Percentiles rank a stretch among this genome's conserved stretches.
Evolutionary conservation across 2,797 vertebrate genomes (phyloP).

Genomic region (Pangasius sanitwongsei): DNA sequence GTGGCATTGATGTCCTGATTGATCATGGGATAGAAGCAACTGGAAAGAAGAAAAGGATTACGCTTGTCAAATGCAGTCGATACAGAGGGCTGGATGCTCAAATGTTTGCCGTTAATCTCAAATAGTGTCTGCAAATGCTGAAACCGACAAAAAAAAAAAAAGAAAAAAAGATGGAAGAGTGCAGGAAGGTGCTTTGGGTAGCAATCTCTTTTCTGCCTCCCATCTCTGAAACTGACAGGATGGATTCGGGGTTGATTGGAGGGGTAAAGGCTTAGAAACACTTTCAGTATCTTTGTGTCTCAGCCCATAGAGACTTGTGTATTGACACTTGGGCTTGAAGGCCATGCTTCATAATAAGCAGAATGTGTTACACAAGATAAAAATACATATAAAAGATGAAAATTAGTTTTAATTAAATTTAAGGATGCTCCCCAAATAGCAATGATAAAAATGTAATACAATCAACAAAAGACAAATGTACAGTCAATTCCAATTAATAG

Average conservation of each 20-base stretch:
- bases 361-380: background rate
- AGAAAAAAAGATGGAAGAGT: conserved; percentile 61
- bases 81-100: conserved; percentile 76
- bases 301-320: conserved; percentile 6
- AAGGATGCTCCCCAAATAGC: background rate
- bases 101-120: conserved; percentile 85
- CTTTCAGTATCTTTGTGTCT: conserved; percentile 65
- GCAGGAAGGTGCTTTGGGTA: conserved; percentile 55
- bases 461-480: background rate
- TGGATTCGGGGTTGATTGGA: conserved; percentile 65
- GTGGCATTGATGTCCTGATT: conserved; percentile 88
- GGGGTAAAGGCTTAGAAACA: conserved; percentile 73
- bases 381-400: background rate
- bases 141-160: conserved; percentile 66
- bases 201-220: conserved; percentile 67
- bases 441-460: background rate
- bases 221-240: conserved; percentile 70
- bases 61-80: conserved; percentile 87
- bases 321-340: conserved; percentile 8
- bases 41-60: conserved; percentile 88
- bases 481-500: background rate
- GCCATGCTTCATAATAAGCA: background rate
- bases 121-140: conserved; percentile 83
- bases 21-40: conserved; percentile 89
- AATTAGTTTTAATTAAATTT: background rate